phyloP scores from a whole-genome alignment of 2,113 vertebrate genomes.

The Alethe diademata region DNA sequence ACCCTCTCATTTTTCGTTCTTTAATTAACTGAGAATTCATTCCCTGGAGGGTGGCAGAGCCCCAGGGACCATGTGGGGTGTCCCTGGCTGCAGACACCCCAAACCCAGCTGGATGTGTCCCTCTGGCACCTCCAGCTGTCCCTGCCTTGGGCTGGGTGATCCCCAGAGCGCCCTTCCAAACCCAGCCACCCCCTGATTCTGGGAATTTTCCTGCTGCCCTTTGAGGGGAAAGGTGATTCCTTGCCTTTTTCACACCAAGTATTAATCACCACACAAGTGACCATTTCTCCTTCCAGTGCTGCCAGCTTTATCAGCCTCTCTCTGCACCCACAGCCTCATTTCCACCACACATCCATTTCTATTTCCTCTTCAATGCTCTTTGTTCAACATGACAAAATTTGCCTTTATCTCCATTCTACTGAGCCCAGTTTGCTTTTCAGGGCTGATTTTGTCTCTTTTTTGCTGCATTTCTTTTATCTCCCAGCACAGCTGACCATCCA shows the following conservation, averaged over 20 bases:
- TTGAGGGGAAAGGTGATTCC: not conserved
- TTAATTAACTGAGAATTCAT: not conserved
- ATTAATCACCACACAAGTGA: not conserved
- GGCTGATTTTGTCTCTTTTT: not conserved
- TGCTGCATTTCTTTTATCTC: not conserved
- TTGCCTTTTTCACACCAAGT: not conserved
- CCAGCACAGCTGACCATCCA: not conserved
- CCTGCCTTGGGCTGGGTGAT: not conserved
- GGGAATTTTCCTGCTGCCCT: not conserved
- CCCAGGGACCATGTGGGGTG: not conserved
- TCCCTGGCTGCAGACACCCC: not conserved
- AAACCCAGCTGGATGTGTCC: not conserved
- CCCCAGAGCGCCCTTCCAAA: not conserved
- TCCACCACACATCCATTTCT: not conserved
- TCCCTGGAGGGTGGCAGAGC: not conserved
- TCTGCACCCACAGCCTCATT: not conserved
- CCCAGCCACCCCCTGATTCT: not conserved
- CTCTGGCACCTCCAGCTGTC: not conserved
- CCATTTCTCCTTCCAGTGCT: not conserved
- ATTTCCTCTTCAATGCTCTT: not conserved
- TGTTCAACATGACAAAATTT: not conserved
- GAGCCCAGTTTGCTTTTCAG: not conserved
- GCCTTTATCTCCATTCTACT: not conserved
- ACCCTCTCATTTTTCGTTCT: not conserved
- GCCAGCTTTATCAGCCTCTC: not conserved